phyloP scores from a whole-genome alignment of 2,113 vertebrate species.

The Passerina amoena region DNA sequence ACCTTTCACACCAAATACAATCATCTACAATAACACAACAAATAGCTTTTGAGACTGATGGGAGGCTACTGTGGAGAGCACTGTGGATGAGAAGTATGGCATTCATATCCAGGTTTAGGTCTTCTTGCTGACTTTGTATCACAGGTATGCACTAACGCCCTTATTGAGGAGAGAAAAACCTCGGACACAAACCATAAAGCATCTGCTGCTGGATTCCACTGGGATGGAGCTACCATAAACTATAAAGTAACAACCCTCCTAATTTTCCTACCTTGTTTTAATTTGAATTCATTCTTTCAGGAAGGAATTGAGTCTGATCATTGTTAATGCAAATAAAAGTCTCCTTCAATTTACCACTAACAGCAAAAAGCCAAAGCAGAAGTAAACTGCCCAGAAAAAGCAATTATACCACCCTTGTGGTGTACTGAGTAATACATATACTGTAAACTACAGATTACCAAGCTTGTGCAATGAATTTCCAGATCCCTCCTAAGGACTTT shows the following conservation, averaged over 20 bases:
- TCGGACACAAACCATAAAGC: neutral
- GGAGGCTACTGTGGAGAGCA: neutral
- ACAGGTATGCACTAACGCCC: neutral
- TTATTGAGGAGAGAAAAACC: neutral
- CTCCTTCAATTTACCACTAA: constrained; percentile 70
- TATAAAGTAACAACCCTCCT: constrained; percentile 76
- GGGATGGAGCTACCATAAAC: neutral
- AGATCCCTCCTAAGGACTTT: neutral
- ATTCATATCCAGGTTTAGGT: neutral
- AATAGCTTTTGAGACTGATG: neutral
- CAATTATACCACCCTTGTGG: constrained; percentile 75
- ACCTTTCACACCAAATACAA: neutral
- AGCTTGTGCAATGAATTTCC: neutral
- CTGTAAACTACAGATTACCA: neutral
- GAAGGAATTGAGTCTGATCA: neutral
- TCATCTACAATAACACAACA: neutral
- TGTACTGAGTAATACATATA: neutral
- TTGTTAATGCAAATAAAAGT: constrained; percentile 17
- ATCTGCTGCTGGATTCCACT: neutral
- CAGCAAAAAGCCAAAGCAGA: constrained; percentile 79
- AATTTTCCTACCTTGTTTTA: constrained; percentile 76
- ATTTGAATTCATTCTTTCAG: constrained; percentile 65
- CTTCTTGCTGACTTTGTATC: neutral
- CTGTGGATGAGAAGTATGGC: neutral
- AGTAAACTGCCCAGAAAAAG: constrained; percentile 81